A percentile compares a stretch with the other conserved stretches of the same genome.
These are phyloP conservation scores for Neoaliturus tenellus DNA, from an alignment of 2,888 invertebrate genomes.

Conservation along the genomic window DNA sequence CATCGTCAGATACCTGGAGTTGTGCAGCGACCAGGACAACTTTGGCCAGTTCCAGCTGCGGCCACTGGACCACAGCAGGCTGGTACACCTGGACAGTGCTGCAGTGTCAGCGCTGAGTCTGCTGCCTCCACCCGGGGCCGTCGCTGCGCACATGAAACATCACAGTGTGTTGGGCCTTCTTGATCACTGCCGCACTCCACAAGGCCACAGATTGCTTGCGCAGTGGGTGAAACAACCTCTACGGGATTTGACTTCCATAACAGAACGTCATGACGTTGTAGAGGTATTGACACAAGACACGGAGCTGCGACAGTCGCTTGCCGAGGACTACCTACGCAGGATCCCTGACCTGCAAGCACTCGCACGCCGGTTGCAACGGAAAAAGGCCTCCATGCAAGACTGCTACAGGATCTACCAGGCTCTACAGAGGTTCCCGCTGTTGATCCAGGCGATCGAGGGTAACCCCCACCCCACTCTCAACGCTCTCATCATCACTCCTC, in stretches of 20 bases:
- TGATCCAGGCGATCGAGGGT: conserved; percentile 80
- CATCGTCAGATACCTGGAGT: conserved; percentile 89
- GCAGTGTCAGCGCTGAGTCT: conserved; percentile 92
- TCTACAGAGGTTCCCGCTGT: conserved; percentile 81
- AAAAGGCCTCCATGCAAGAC: conserved; percentile 89
- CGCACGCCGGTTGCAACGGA: conserved; percentile 85
- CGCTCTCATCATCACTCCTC: conserved; percentile 81
- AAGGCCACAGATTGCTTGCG: conserved; percentile 87
- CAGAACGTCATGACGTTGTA: conserved; percentile 93
- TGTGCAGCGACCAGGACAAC: conserved; percentile 85
- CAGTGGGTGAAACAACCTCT: conserved; percentile 97
- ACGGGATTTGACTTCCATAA: conserved; percentile 85
- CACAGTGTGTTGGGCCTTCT: conserved; percentile 84
- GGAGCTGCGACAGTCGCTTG: conserved; percentile 82
- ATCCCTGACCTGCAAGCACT: conserved; percentile 92
- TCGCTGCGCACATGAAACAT: conserved; percentile 71
- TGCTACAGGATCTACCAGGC: conserved; percentile 86
- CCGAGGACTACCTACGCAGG: conserved; percentile 86
- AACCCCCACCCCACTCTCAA: conserved; percentile 76
- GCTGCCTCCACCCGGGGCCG: conserved; percentile 81
- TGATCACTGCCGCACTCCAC: conserved; percentile 92
- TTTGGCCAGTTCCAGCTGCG: conserved; percentile 83
- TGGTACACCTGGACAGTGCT: conserved; percentile 90
- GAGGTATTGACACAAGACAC: conserved; percentile 80
- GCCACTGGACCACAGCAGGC: conserved; percentile 79